Evolutionary conservation across 1,140 invertebrate genomes (phyloP).

Genomic region (Stegodyphus mimosarum): DNA sequence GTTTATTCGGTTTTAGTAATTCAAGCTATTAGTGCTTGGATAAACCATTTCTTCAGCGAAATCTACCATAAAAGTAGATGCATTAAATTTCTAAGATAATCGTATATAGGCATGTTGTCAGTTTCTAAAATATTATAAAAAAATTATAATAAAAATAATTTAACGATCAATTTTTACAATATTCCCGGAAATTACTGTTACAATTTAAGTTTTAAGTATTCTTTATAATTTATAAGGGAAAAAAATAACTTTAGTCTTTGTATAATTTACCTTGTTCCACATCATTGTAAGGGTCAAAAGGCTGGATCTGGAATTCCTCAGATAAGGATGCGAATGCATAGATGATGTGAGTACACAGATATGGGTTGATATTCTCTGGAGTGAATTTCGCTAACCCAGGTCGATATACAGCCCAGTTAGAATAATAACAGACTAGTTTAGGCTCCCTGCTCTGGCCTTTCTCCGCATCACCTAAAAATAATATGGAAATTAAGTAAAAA

Average conservation of each 20-base stretch:
- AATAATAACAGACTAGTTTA: slow-evolving; percentile 84
- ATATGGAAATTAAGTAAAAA: neutral
- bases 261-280: slow-evolving; percentile 84
- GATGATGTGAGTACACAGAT: slow-evolving; percentile 92
- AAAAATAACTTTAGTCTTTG: neutral
- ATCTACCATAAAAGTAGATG: too few relatives aligned
- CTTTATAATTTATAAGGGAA: neutral
- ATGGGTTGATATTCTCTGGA: slow-evolving; percentile 95
- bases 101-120: too few relatives aligned
- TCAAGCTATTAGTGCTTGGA: too few relatives aligned
- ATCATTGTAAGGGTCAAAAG: slow-evolving; percentile 95
- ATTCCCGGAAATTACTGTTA: too few relatives aligned
- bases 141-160: too few relatives aligned
- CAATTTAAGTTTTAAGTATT: too few relatives aligned
- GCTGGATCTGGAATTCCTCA: slow-evolving; percentile 87
- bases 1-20: too few relatives aligned
- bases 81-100: too few relatives aligned
- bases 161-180: too few relatives aligned
- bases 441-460: slow-evolving; percentile 12
- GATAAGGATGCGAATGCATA: slow-evolving; percentile 94
- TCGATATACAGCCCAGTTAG: slow-evolving; percentile 87
- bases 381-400: slow-evolving; percentile 87
- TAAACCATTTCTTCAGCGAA: too few relatives aligned
- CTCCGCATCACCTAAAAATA: slow-evolving; percentile 20
- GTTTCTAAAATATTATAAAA: too few relatives aligned